Evolutionary conservation across 2,797 vertebrate genomes (phyloP).

Genomic region (Luscinia luscinia): DNA sequence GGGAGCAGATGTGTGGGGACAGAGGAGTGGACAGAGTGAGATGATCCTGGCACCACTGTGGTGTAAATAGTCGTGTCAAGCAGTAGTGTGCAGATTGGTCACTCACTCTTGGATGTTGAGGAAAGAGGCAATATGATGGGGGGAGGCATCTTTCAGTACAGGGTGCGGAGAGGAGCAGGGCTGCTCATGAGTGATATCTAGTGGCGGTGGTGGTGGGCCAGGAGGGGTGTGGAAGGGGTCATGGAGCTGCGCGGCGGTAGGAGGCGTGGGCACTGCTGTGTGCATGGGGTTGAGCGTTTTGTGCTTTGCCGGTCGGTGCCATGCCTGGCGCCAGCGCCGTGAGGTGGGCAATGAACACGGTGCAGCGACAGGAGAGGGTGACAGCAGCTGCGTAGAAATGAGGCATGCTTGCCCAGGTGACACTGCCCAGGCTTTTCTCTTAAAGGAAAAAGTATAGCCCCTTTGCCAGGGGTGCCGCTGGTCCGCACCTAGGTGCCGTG

Average conservation of each 20-base stretch:
- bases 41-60: neutral
- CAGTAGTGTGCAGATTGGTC: neutral
- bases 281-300: neutral
- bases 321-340: fast-evolving
- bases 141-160: fast-evolving
- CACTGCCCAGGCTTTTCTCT: neutral
- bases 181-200: neutral
- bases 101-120: neutral
- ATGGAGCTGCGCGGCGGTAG: neutral
- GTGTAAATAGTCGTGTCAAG: neutral
- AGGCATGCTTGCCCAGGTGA: neutral
- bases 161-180: fast-evolving
- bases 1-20: neutral
- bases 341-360: fast-evolving
- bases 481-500: neutral
- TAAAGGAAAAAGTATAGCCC: neutral
- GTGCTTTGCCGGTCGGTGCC: neutral
- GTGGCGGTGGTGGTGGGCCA: neutral
- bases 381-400: neutral
- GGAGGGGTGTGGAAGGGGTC: neutral
- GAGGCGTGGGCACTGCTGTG: neutral
- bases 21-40: neutral
- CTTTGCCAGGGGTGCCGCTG: neutral
- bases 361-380: neutral
- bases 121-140: fast-evolving